Percentiles rank a stretch among this genome's conserved stretches.
Conservation (phyloP, 2,113 vertebrate species). For the Orthonyx spaldingii region DNA sequence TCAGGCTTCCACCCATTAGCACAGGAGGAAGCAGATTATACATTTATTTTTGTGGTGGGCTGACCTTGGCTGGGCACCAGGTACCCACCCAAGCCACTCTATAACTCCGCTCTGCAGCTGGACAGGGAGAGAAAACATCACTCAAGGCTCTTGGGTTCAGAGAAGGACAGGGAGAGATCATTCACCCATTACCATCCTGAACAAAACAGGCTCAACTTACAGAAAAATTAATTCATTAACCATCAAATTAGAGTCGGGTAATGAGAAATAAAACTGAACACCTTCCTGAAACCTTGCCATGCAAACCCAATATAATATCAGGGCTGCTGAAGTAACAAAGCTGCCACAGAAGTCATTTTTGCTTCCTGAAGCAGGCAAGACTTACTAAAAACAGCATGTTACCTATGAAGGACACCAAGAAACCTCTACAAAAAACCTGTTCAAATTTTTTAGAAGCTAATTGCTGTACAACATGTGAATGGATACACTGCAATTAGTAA, state of each 20-base stretch:
- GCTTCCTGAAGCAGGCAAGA: not conserved
- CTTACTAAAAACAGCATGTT: not conserved
- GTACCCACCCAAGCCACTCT: not conserved
- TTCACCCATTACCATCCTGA: not conserved
- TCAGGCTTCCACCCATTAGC: not conserved
- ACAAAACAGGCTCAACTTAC: not conserved
- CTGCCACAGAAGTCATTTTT: not conserved
- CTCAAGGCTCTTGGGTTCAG: fast-evolving
- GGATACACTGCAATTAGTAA: not conserved
- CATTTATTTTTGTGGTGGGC: not conserved
- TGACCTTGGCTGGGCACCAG: not conserved
- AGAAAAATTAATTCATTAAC: not conserved
- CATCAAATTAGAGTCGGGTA: not conserved
- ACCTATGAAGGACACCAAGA: not conserved
- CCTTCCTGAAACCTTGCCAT: not conserved
- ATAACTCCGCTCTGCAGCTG: not conserved
- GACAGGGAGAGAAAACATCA: not conserved
- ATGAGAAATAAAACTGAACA: not conserved
- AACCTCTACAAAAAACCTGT: not conserved
- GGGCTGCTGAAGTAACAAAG: not conserved
- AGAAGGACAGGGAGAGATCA: not conserved
- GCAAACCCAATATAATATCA: not conserved
- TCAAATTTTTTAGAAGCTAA: not conserved
- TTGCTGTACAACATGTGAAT: not conserved
- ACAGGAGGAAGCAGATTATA: slow-evolving; percentile 33